Percentiles rank a stretch among this genome's conserved stretches.
Conservation (phyloP, 2,113 vertebrate genomes). For the Podilymbus podiceps region DNA sequence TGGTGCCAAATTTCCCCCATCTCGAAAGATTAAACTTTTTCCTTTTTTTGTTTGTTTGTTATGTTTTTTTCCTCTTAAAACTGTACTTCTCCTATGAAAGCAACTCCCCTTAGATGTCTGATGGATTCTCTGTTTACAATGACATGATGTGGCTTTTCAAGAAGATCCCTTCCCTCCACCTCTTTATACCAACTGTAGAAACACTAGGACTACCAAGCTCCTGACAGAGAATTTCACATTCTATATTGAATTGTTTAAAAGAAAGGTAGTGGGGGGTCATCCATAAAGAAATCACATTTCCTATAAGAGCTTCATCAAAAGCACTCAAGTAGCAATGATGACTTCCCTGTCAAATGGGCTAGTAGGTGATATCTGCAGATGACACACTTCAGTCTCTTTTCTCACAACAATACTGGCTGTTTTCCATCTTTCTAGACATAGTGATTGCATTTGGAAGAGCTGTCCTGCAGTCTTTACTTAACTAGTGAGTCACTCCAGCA, state of each 20-base stretch:
- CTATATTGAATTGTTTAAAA: not conserved
- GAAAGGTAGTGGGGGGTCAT: not conserved
- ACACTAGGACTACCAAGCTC: not conserved
- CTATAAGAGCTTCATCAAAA: not conserved
- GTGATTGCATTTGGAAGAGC: not conserved
- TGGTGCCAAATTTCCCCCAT: not conserved
- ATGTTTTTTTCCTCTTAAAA: not conserved
- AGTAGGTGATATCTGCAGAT: not conserved
- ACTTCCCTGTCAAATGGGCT: not conserved
- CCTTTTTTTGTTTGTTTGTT: too few species aligned
- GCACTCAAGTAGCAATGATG: not conserved
- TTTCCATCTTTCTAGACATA: not conserved
- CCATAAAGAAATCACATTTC: not conserved
- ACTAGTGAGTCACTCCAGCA: not conserved
- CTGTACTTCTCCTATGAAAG: not conserved
- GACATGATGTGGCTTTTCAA: not conserved
- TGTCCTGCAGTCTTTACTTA: rapidly evolving
- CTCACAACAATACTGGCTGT: not conserved
- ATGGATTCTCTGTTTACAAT: not conserved
- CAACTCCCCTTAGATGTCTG: not conserved
- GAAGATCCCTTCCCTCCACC: not conserved
- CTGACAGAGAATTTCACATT: not conserved
- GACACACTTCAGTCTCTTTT: not conserved
- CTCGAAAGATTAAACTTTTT: not conserved
- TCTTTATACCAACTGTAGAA: not conserved